phyloP scores from a whole-genome alignment of 2,113 vertebrate species.

The Panthera tigris region DNA sequence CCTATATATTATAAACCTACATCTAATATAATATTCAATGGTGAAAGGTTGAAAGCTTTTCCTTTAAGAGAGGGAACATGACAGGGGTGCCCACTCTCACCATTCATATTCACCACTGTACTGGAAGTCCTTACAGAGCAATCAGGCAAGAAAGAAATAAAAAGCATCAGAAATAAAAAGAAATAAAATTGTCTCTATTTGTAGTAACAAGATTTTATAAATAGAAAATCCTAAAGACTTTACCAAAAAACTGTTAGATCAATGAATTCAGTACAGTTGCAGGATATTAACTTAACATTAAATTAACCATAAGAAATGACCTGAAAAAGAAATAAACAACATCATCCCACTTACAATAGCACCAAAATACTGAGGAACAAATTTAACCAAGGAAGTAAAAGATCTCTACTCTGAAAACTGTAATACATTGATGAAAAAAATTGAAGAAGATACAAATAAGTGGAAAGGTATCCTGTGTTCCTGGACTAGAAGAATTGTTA shows the following conservation, averaged over 20 bases:
- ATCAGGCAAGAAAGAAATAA: not conserved
- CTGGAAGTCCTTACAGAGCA: not conserved
- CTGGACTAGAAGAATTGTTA: not conserved
- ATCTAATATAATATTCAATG: not conserved
- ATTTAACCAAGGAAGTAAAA: not conserved
- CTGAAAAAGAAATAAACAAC: not conserved
- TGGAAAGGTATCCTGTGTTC: not conserved
- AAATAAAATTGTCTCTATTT: not conserved
- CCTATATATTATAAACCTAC: not conserved
- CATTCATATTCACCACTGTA: not conserved
- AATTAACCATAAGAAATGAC: not conserved
- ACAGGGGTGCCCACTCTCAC: not conserved
- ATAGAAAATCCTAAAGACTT: not conserved
- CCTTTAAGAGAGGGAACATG: not conserved
- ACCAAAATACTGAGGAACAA: not conserved
- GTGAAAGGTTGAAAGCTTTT: not conserved
- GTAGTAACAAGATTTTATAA: not conserved
- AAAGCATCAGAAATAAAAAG: not conserved
- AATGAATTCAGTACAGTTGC: not conserved
- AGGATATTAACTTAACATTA: not conserved
- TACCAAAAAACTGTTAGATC: not conserved
- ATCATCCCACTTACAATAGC: not conserved
- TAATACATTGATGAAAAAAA: not conserved
- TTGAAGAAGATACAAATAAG: not conserved
- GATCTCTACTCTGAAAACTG: not conserved